These are phyloP conservation scores for Paedocypris micromegethes DNA, from an alignment of 2,797 vertebrate genomes.

Conservation along the genomic window DNA sequence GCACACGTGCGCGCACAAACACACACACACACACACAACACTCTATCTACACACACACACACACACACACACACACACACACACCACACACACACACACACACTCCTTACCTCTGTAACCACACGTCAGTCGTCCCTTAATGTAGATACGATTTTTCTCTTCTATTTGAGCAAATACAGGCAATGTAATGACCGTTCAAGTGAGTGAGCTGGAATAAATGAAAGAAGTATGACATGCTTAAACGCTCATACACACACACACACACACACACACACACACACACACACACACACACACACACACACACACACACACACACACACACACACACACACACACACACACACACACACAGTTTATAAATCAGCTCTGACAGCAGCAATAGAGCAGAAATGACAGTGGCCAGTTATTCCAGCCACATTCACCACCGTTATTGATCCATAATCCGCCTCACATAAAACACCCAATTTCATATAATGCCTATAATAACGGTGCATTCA, in stretches of 20 bases:
- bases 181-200: conserved; percentile 80
- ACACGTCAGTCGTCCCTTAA: conserved; percentile 41
- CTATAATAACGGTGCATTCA: conserved; percentile 94
- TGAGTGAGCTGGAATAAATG: conserved; percentile 81
- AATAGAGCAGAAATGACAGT: conserved; percentile 87
- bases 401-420: conserved; percentile 89
- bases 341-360: conserved; percentile 51
- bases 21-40: conserved; percentile 9
- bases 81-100: conserved; percentile 1
- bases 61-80: conserved; percentile 8
- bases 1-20: neutral
- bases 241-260: neutral
- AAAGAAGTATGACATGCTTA: conserved; percentile 60
- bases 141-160: conserved; percentile 72
- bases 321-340: conserved; percentile 14
- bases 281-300: conserved; percentile 3
- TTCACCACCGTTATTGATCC: conserved; percentile 95
- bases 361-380: conserved; percentile 80
- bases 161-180: conserved; percentile 72
- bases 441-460: conserved; percentile 88
- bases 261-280: conserved; percentile 32
- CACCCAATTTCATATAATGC: conserved; percentile 97
- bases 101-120: conserved; percentile 23
- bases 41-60: conserved; percentile 4
- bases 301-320: conserved; percentile 33